These are phyloP conservation scores for Orchesella cincta DNA, from an alignment of 1,140 invertebrate species.

Conservation along the genomic window DNA sequence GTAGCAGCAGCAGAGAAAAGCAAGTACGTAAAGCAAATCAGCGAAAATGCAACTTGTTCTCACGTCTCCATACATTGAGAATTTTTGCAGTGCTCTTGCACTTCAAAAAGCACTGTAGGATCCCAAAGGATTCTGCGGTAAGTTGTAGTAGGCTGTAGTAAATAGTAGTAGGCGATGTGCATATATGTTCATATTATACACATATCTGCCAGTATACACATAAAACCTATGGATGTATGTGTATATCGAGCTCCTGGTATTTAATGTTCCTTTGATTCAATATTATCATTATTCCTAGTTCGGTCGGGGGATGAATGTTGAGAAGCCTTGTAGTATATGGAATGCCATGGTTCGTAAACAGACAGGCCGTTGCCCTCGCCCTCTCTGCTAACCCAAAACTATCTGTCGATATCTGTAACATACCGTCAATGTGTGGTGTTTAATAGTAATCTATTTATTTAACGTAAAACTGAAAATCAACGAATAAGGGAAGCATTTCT, in stretches of 20 bases:
- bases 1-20: neutral
- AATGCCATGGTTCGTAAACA: conserved; percentile 28
- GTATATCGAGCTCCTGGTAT: neutral
- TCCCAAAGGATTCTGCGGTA: too few species aligned
- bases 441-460: too few species aligned
- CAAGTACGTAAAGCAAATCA: neutral
- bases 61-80: too few species aligned
- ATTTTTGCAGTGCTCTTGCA: too few species aligned
- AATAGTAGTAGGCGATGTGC: too few species aligned
- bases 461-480: neutral
- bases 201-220: too few species aligned
- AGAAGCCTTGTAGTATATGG: neutral
- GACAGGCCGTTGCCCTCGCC: conserved; percentile 44
- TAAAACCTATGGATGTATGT: conserved; percentile 13
- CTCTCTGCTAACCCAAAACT: conserved; percentile 40
- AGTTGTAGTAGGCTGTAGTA: too few species aligned
- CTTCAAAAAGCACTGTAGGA: too few species aligned
- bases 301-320: neutral
- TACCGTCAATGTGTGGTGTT: conserved; percentile 34
- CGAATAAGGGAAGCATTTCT: neutral
- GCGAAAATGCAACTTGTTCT: conserved; percentile 1
- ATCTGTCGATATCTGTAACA: conserved; percentile 48
- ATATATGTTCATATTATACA: too few species aligned
- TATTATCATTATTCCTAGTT: neutral
- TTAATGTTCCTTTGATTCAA: neutral